Conservation (phyloP, 2,797 vertebrate species). For the Glossophaga mutica region DNA sequence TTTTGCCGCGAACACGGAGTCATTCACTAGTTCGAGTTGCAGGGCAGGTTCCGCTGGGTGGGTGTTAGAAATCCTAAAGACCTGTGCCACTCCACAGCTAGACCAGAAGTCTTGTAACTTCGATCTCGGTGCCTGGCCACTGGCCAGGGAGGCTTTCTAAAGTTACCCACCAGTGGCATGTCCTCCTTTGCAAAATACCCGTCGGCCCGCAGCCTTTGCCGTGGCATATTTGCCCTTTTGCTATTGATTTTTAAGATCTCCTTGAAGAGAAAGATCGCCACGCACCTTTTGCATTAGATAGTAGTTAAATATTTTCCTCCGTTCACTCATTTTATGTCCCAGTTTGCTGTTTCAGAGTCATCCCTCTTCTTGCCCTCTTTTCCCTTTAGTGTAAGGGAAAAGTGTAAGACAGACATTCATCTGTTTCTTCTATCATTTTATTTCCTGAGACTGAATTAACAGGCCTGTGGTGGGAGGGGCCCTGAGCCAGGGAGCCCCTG, state of each 20-base stretch:
- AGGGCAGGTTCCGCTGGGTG: fast-evolving
- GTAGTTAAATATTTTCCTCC: neutral
- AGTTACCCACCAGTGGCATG: too few species aligned
- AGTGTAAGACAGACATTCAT: neutral
- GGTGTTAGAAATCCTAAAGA: too few species aligned
- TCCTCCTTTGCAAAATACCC: neutral
- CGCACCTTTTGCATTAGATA: neutral
- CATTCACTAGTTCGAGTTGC: fast-evolving
- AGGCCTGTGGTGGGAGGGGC: fast-evolving
- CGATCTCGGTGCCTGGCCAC: neutral
- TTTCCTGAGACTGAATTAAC: neutral
- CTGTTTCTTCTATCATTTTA: neutral
- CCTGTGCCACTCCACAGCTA: neutral
- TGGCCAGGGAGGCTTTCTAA: neutral
- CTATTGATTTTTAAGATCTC: neutral
- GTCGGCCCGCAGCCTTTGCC: neutral
- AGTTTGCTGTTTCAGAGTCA: neutral
- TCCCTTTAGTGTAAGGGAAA: too few species aligned
- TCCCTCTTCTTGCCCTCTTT: neutral
- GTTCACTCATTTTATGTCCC: neutral
- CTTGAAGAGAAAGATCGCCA: neutral
- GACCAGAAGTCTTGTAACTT: neutral
- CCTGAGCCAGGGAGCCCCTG: neutral
- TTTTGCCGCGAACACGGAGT: fast-evolving
- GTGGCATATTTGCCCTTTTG: neutral